Base-by-base conservation (phyloP, 1,140 invertebrate species). In the Drosophila fuyamai region DNA sequence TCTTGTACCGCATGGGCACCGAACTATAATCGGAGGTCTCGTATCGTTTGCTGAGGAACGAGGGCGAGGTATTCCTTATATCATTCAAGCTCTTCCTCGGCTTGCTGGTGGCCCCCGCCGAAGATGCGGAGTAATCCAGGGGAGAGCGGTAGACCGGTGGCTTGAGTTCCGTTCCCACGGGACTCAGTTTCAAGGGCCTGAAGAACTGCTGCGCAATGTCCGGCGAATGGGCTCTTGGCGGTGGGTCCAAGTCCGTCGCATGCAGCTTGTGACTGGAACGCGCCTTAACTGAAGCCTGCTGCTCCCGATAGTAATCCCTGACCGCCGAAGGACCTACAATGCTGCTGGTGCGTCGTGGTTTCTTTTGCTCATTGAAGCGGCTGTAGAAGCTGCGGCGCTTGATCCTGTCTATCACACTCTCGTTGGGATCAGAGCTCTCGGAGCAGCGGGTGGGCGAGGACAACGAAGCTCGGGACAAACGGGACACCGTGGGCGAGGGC, bases 311-410 rank as follows among this genome's bases (percentile, higher is more conserved):
- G 50, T 92, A 92, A n/a, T 92, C 92, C 1, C 92, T 77, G 0
- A 92, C 90, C 6, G 91, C 91, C 12, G 81, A 85, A 0, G 94
- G 94, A 55, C 94, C 94, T 8, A 95, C 94, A 67, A 95, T 93
- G 78, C 86, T 94, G 81, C 94, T 94, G 77, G 94, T 94, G 70
- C 94, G 93, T 57, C 95, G 94, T 46, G 94, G 94, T 5, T 86
- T 96, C 81, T 96, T 96, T 79, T 96, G 95, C 79, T 97, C 96
- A 81, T 98, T 97, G 85, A 98, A 98, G 61, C 97, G 94, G 5
- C 95, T 95, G 85, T 97, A 98, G 92, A 97, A 98, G 91, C 97
- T 97, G 90, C 97, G 97, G 16, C 97, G 94, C 75, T 96, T 94
- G 68, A 98, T 98, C 74, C 97, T 94, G 81, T 98, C 97, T 36